phyloP scores from a whole-genome alignment of 2,888 invertebrate species.

The Archips xylosteana region DNA sequence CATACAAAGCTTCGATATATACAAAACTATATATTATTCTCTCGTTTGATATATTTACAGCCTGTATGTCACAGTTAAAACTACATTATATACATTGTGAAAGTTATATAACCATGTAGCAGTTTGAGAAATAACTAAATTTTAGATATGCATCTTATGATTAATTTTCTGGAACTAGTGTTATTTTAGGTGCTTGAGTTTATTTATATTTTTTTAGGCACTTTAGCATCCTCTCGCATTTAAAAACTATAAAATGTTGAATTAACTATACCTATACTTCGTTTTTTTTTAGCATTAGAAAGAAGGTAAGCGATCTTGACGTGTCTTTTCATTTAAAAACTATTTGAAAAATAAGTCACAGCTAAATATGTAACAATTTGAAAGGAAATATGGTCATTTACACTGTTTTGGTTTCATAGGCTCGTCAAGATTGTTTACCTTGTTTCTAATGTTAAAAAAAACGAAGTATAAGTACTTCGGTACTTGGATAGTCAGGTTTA shows the following conservation, averaged over 20 bases:
- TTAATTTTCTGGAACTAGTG: background rate
- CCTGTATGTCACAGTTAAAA: constrained; percentile 23
- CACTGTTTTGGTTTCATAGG: too few relatives aligned
- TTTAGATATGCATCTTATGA: background rate
- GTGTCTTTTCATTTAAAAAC: too few relatives aligned
- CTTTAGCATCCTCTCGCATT: constrained; percentile 28
- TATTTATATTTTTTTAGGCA: constrained; percentile 17
- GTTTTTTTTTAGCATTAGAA: too few relatives aligned
- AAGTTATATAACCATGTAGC: background rate
- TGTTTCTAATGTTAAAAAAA: too few relatives aligned
- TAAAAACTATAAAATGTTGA: constrained; percentile 13
- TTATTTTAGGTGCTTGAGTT: background rate
- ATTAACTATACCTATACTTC: background rate
- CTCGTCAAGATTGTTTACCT: too few relatives aligned
- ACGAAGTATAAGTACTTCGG: background rate
- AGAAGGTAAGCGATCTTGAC: too few relatives aligned
- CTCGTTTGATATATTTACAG: constrained; percentile 24
- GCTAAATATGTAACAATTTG: too few relatives aligned
- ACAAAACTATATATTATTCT: constrained; percentile 17
- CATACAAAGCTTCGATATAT: background rate
- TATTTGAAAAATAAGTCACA: too few relatives aligned
- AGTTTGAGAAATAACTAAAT: background rate
- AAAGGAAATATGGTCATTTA: too few relatives aligned
- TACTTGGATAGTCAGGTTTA: background rate
- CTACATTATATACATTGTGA: constrained; percentile 13